Percentiles rank a stretch among this genome's conserved stretches.
Conservation (phyloP, 2,797 vertebrate genomes). For the Urosaurus nigricauda region DNA sequence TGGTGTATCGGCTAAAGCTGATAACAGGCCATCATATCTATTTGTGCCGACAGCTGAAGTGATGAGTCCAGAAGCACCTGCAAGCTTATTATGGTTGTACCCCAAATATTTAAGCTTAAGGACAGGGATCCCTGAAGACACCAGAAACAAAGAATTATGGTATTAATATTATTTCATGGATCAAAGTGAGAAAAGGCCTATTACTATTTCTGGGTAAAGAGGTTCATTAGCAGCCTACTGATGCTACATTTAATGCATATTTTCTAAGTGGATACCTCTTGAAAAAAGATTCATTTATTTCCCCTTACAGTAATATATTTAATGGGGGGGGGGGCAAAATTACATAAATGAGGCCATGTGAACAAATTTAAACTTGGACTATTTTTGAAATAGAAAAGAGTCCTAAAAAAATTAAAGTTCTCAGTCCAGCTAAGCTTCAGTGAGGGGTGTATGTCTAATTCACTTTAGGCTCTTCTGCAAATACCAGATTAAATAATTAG, state of each 20-base stretch:
- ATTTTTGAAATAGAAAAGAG: constrained; percentile 27
- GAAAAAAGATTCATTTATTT: not conserved
- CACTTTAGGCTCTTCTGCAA: constrained; percentile 1
- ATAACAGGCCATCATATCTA: too few species aligned
- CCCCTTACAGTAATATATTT: not conserved
- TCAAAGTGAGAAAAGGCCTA: not conserved
- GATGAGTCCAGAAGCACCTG: too few species aligned
- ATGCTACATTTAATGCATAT: not conserved
- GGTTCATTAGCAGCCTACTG: not conserved
- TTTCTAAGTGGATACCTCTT: not conserved
- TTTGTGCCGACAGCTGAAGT: too few species aligned
- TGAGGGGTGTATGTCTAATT: constrained; percentile 3
- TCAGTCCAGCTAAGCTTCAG: constrained; percentile 1
- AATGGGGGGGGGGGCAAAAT: constrained; percentile 25
- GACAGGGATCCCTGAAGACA: not conserved
- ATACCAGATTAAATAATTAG: constrained; percentile 21
- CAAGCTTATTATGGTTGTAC: not conserved
- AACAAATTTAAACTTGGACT: not conserved
- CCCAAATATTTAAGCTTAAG: not conserved
- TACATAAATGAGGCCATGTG: not conserved
- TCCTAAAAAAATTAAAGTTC: not conserved
- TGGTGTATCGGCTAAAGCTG: too few species aligned
- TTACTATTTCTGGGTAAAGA: not conserved
- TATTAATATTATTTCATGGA: constrained; percentile 1
- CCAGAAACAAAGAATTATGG: not conserved